Evolutionary conservation across 1,140 invertebrate genomes (phyloP), one percentile per base, ranked within the genome.

Genomic region (Tetramorium alpestre): DNA sequence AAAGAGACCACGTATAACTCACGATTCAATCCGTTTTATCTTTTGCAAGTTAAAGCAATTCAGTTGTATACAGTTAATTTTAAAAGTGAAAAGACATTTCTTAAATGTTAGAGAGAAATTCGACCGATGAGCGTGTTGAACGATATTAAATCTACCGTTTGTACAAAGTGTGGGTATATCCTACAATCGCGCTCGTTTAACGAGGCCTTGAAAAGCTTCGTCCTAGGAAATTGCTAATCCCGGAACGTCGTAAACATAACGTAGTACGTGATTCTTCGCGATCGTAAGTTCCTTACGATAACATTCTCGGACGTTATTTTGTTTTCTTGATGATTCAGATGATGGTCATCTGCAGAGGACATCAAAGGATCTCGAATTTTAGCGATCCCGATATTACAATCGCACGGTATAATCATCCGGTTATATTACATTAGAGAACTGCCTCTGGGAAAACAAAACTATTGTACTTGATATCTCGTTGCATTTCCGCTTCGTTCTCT

Each of bases 231-330:
- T 84, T 60, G 54, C 69, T 84, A 75, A 84, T 84, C 56, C 25
- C 25, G 41, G 22, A 33, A 60, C 41, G 25, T 72, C 80, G 25
- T 72, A 25, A 51, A 54, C 49, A 51, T 69, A 69, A 28, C 75
- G 10, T 81, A 70, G 47, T 41, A 72, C 49, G 78, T 84, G 69
- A 75, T 84, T 82, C 25, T 8, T 28, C 41, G n/a, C 28, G 25
- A 33, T 84, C 69, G 80, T 84, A 84, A 73, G 54, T 16, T 22
- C 33, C 80, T 84, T 84, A 84, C 69, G 80, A 84, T 73, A 69
- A 16, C 38, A 54, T 82, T 81, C n/a, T 44, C 25, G 65, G 38
- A 44, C 22, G 51, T 41, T 56, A 38, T 72, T 60, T 73, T 38
- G 41, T 84, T 47, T 41, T 62, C 25, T 47, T 58, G 18, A 16